phyloP scores from a whole-genome alignment of 2,888 invertebrate genomes.

The Maniola hyperantus region DNA sequence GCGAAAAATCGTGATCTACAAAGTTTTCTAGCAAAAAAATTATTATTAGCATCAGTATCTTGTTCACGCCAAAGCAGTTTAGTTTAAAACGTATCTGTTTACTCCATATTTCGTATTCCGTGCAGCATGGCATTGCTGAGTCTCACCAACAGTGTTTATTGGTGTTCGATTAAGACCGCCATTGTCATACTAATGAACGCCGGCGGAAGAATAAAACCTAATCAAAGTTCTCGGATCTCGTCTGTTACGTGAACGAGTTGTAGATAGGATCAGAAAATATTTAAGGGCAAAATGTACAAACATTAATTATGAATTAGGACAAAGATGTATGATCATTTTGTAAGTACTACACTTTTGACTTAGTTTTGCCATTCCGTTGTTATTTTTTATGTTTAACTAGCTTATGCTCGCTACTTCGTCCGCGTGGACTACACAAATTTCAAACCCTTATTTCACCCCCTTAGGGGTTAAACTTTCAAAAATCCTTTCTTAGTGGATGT shows the following conservation, averaged over 20 bases:
- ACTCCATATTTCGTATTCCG: conserved; percentile 4
- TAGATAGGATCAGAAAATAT: not conserved
- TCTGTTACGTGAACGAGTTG: conserved; percentile 11
- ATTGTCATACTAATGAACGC: conserved; percentile 37
- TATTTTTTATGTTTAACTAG: too few species aligned
- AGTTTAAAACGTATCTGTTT: not conserved
- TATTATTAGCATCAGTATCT: too few species aligned
- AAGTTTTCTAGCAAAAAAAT: too few species aligned
- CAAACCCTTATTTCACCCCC: too few species aligned
- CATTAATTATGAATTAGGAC: not conserved
- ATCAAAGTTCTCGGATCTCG: conserved; percentile 7
- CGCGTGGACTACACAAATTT: too few species aligned
- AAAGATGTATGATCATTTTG: too few species aligned
- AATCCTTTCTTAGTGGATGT: too few species aligned
- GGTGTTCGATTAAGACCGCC: conserved; percentile 46
- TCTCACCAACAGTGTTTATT: conserved; percentile 50
- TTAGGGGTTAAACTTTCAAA: too few species aligned
- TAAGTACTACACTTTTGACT: too few species aligned
- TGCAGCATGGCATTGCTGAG: conserved; percentile 21
- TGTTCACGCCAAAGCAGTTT: not conserved
- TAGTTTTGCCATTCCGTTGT: not conserved
- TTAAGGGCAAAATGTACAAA: not conserved
- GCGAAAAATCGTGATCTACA: too few species aligned
- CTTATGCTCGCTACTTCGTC: too few species aligned
- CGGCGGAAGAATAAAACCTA: not conserved